phyloP scores from a whole-genome alignment of 37 sponge, comb jelly and placozoan genomes.

The Tethya wilhelma region DNA sequence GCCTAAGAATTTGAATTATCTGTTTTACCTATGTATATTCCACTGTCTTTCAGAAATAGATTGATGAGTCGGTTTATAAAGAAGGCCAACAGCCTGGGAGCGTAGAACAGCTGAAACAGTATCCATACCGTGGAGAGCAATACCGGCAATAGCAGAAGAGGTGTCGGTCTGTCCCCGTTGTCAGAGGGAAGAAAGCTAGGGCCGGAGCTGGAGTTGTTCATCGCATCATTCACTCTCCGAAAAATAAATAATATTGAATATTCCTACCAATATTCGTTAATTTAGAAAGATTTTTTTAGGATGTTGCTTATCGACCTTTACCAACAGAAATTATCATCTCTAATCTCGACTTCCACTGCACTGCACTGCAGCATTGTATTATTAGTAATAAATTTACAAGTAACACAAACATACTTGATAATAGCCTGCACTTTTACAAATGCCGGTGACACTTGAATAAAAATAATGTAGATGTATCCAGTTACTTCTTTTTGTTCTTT shows the following conservation, averaged over 20 bases:
- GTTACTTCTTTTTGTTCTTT: too few relatives aligned
- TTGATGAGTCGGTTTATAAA: slow-evolving; percentile 28
- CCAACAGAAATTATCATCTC: neutral
- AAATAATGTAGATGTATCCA: too few relatives aligned
- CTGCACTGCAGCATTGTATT: too few relatives aligned
- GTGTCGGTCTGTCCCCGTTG: neutral
- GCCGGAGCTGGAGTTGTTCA: neutral
- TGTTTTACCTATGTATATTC: slow-evolving; percentile 57
- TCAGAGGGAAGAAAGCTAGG: too few relatives aligned
- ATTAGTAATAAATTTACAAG: too few relatives aligned
- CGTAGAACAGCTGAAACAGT: slow-evolving; percentile 50
- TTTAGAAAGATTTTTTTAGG: neutral
- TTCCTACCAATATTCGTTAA: neutral
- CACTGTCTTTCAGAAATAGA: slow-evolving; percentile 47
- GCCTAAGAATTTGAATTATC: neutral
- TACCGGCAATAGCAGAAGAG: slow-evolving; percentile 41
- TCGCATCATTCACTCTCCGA: neutral
- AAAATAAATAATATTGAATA: neutral
- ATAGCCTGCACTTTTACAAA: too few relatives aligned
- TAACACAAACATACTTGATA: too few relatives aligned
- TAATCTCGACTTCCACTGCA: too few relatives aligned
- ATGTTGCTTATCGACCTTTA: neutral
- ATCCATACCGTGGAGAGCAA: slow-evolving; percentile 60
- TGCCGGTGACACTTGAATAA: too few relatives aligned
- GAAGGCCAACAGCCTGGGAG: slow-evolving; percentile 34